Base-by-base conservation (phyloP, 2,888 invertebrate genomes). In the Phalangium opilio region DNA sequence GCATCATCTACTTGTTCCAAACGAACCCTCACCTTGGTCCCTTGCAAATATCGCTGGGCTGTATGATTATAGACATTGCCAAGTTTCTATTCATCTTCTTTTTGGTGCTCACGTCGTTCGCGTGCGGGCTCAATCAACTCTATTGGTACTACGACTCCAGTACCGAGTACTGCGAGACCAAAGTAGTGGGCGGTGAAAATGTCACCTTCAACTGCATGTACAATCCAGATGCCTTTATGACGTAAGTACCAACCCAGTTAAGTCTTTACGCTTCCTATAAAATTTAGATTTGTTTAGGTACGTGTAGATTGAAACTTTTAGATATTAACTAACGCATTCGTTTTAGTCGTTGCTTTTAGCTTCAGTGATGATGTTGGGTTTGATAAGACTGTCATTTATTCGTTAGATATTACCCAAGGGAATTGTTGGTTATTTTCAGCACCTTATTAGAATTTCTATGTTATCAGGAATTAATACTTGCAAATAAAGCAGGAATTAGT, bases 81-180 rank as follows among this genome's bases (percentile, higher is more conserved):
- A 73, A 73, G 58, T 70, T 70, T 56, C 59, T 70, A 50, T 67
- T 70, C 59, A 70, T 70, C 50, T 70, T 70, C 57, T 67, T 70
- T 59, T 60, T 70, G 44, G 67, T 70, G 41, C 57, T 70, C 45
- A 67, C 69, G 3, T 69, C 69, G n/a, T 70, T 70, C 53, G 69
- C 68, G 7, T 70, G 69, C 57, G 68, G 68, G 41, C 72, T 91
- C 58, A 91, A 91, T 67, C 91, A 91, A 64, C 59, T 70, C 11
- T 69, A 68, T 50, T 70, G 68, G 66, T 73, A 72, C 56, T 72
- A 72, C 60, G 66, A 66, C 41, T 59, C 64, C 8, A 57, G 47
- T 19, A 53, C 48, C 5, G 50, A 49, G 61, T 71, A 70, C 56
- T 70, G 70, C 58, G 64, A 63, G 38, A 57, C 62, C 7, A 54